These are phyloP conservation scores for Calyptommatus sinebrachiatus DNA, from an alignment of 2,113 vertebrate genomes.

Conservation along the genomic window DNA sequence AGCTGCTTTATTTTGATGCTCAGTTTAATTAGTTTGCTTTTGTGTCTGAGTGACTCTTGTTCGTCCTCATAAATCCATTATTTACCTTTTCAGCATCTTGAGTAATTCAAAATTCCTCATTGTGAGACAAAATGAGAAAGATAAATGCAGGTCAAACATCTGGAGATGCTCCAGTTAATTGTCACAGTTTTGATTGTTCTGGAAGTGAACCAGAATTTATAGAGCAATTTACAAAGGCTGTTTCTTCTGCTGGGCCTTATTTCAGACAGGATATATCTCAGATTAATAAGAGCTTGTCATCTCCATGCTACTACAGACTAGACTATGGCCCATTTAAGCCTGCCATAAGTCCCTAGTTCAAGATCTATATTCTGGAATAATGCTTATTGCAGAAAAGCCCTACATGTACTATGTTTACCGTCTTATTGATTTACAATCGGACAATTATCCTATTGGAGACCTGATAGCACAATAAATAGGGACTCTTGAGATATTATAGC, in stretches of 20 bases:
- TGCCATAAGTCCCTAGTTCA: no score
- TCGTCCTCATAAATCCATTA: slow-evolving; percentile 51
- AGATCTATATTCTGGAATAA: no score
- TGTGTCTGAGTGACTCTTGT: slow-evolving; percentile 39
- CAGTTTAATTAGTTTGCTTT: slow-evolving; percentile 58
- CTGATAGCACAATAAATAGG: slow-evolving; percentile 1
- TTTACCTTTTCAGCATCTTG: slow-evolving; percentile 50
- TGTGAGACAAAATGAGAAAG: slow-evolving; percentile 36
- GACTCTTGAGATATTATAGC: background rate
- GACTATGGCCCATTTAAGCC: no score
- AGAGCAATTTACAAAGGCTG: background rate
- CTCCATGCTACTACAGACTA: no score
- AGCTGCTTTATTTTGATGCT: slow-evolving; percentile 61
- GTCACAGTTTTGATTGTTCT: slow-evolving; percentile 1
- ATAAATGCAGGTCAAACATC: slow-evolving; percentile 46
- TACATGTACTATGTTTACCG: background rate
- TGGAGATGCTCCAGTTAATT: slow-evolving; percentile 19
- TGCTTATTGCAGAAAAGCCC: no score
- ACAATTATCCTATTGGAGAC: background rate
- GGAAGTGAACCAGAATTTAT: background rate
- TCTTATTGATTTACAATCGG: background rate
- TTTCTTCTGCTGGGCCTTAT: background rate
- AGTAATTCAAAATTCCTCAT: slow-evolving; percentile 51
- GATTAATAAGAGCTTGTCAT: no score
- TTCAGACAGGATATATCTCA: no score